Evolutionary conservation across 1,140 invertebrate species (phyloP), one percentile per base, ranked within the genome.

Genomic region (Eurosta solidaginis): DNA sequence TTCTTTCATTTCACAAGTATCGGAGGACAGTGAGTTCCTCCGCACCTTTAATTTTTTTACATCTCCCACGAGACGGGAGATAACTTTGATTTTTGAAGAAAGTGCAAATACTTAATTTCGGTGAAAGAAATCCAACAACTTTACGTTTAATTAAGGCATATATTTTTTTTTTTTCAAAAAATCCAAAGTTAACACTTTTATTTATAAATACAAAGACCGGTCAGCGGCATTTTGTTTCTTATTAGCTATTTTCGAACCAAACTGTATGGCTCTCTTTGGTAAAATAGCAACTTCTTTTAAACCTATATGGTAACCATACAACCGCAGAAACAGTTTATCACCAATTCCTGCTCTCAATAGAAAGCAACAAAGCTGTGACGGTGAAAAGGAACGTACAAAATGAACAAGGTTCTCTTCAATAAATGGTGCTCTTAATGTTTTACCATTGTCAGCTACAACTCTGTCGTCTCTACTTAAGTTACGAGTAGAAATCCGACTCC

Each of bases 211-310:
- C 1, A 47, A 7, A 52, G 94, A 96, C 63, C 93, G 81, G 85
- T 97, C 92, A 81, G 91, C 91, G 22, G 94, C 97, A 88, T 96
- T 97, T 89, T 98, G 94, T 88, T 95, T 97, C 49, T 92, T 91
- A 88, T 98, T 96, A 3, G 97, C 97, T 82, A 99, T 98, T 84
- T 95, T 91, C 0, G 96, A 97, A n/a, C 98, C 98, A 92, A 99
- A 99, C 88, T 99, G 98, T 73, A 99, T 93, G 17, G 97, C 98
- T 88, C 96, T 87, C 88, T 99, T 99, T 52, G 95, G 94, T 59
- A 95, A 91, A 59, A 87, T 85, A 1, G 94, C 92, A 22, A 93
- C 92, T 59, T 90, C 87, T 79, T 83, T 86, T 3, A 96, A 88
- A 10, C 95, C 95, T 25, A 97, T 86, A 82, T 92, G 88, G 80